A percentile compares a stretch with the other conserved stretches of the same genome.
phyloP scores from a whole-genome alignment of 2,888 invertebrate species.

The Pherbina coryleti region DNA sequence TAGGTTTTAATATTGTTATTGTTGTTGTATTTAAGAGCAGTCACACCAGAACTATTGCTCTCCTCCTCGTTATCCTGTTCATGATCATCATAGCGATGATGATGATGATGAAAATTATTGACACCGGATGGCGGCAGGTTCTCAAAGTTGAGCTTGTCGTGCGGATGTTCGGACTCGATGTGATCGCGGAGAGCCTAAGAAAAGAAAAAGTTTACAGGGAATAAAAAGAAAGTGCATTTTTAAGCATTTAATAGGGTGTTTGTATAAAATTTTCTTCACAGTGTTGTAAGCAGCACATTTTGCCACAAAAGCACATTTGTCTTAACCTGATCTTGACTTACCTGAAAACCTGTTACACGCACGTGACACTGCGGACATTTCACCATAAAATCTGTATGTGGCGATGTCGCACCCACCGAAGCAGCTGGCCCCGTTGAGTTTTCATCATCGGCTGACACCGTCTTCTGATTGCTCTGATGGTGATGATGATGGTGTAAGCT shows the following conservation, averaged over 20 bases:
- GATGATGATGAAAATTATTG: slow-evolving; percentile 39
- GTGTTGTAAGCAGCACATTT: too few species aligned
- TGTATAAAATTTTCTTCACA: too few species aligned
- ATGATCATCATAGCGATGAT: slow-evolving; percentile 47
- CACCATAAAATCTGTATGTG: slow-evolving; percentile 65
- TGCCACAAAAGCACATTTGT: too few species aligned
- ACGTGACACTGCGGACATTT: slow-evolving; percentile 71
- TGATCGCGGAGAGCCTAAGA: slow-evolving; percentile 70
- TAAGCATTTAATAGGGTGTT: too few species aligned
- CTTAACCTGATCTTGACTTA: slow-evolving; percentile 47
- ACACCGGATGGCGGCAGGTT: slow-evolving; percentile 45
- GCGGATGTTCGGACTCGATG: slow-evolving; percentile 69
- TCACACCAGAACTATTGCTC: slow-evolving; percentile 42
- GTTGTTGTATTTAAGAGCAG: slow-evolving; percentile 16
- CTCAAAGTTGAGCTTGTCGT: slow-evolving; percentile 65
- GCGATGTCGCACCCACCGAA: slow-evolving; percentile 51
- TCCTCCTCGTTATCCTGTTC: slow-evolving; percentile 49
- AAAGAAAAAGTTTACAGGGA: neutral
- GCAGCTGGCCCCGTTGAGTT: slow-evolving; percentile 56
- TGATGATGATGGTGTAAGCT: slow-evolving; percentile 66
- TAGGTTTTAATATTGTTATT: slow-evolving; percentile 36
- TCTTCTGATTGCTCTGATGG: slow-evolving; percentile 44
- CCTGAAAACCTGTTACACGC: slow-evolving; percentile 68
- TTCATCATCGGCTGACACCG: slow-evolving; percentile 58
- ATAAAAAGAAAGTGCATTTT: neutral